phyloP scores from a whole-genome alignment of 1,140 invertebrate species.

The Nephila pilipes region DNA sequence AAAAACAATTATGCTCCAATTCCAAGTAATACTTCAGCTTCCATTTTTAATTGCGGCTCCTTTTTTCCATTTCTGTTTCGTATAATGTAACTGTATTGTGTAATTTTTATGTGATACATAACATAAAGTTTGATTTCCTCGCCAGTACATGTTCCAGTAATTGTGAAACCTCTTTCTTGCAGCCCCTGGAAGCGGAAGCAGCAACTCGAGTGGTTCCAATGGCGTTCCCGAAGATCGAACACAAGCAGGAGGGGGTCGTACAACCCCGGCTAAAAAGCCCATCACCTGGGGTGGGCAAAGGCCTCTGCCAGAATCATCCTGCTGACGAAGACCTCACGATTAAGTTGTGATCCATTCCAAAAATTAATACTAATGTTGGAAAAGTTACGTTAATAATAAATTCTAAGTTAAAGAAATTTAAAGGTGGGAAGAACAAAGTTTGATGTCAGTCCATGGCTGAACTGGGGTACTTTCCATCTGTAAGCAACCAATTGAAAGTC shows the following conservation, averaged over 20 bases:
- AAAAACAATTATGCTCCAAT: too few relatives aligned
- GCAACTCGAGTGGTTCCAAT: constrained; percentile 66
- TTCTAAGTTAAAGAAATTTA: constrained; percentile 61
- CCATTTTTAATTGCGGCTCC: too few relatives aligned
- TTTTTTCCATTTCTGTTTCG: too few relatives aligned
- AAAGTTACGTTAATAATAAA: constrained; percentile 41
- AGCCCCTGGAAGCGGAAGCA: constrained; percentile 67
- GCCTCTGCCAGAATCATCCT: constrained; percentile 69
- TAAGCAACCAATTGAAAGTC: constrained; percentile 5
- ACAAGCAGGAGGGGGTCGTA: constrained; percentile 29
- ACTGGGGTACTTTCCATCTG: constrained; percentile 44
- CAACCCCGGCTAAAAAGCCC: constrained; percentile 62
- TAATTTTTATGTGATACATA: too few relatives aligned
- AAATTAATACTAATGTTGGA: constrained; percentile 64
- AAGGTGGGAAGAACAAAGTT: constrained; percentile 74
- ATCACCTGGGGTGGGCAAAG: constrained; percentile 61
- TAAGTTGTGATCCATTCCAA: constrained; percentile 62
- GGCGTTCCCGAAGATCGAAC: constrained; percentile 52
- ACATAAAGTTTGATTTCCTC: neutral
- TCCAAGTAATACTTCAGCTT: too few relatives aligned
- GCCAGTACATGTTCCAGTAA: neutral
- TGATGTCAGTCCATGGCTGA: constrained; percentile 66
- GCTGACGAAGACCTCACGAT: constrained; percentile 71
- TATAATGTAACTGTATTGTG: too few relatives aligned
- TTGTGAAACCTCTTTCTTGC: neutral